A percentile compares a stretch with the other conserved stretches of the same genome.
These are phyloP conservation scores for Gobio gobio DNA, from an alignment of 2,113 vertebrate genomes.

Conservation along the genomic window DNA sequence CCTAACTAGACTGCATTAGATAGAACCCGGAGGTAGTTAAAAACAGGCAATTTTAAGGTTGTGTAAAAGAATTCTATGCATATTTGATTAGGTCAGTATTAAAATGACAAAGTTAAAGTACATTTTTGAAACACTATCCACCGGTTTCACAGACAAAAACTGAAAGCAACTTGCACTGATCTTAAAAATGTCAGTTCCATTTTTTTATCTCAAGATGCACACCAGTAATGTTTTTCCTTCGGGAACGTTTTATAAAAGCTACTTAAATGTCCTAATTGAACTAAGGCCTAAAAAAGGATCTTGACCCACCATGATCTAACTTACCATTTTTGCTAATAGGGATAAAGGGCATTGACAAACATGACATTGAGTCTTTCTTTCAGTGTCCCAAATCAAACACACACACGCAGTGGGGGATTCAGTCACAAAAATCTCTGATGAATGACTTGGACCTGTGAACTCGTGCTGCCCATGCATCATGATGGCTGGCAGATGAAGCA, in stretches of 20 bases:
- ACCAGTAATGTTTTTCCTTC: too few relatives aligned
- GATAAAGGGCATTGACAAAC: constrained; percentile 18
- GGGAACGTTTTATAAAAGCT: too few relatives aligned
- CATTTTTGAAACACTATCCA: not conserved
- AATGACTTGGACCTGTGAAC: constrained; percentile 53
- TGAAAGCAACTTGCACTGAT: too few relatives aligned
- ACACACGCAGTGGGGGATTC: constrained; percentile 29
- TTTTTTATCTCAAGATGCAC: too few relatives aligned
- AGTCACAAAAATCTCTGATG: constrained; percentile 62
- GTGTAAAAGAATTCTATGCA: not conserved
- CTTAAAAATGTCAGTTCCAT: too few relatives aligned
- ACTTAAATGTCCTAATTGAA: too few relatives aligned
- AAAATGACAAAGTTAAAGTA: not conserved
- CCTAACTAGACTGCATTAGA: not conserved
- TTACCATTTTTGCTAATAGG: constrained; percentile 29
- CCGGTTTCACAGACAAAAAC: too few relatives aligned
- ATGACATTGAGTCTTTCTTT: not conserved
- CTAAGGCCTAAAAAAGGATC: not conserved
- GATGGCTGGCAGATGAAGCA: constrained; percentile 61
- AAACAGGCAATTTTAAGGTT: not conserved
- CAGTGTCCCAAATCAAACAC: constrained; percentile 43
- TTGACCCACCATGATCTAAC: constrained; percentile 53
- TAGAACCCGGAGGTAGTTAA: not conserved
- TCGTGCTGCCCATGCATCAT: constrained; percentile 55
- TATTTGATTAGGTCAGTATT: not conserved